phyloP scores from a whole-genome alignment of 35 echinoderm and acorn worm species.

The Chiridota heheva region DNA sequence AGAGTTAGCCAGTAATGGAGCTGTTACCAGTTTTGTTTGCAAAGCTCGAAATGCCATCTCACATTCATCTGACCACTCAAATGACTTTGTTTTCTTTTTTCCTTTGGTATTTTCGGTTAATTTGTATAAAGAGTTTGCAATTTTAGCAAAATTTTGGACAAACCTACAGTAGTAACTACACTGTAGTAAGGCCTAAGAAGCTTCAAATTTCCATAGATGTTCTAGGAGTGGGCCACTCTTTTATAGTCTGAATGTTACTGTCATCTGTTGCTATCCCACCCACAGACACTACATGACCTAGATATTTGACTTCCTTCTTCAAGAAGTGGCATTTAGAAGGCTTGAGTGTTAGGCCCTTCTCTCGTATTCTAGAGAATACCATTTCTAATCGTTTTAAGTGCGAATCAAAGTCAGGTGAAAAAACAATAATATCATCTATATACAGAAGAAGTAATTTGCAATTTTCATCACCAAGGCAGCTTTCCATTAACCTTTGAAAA shows the following conservation, averaged over 20 bases:
- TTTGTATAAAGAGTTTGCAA: too few species aligned
- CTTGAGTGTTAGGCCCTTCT: constrained; percentile 39
- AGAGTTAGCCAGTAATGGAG: too few species aligned
- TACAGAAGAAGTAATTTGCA: constrained; percentile 3
- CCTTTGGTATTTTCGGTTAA: too few species aligned
- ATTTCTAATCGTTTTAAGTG: constrained; percentile 3
- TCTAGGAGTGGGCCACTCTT: constrained; percentile 37
- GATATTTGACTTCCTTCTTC: constrained; percentile 44
- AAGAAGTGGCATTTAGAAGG: constrained; percentile 52
- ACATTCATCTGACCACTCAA: too few species aligned
- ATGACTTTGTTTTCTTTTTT: too few species aligned
- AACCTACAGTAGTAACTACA: too few species aligned
- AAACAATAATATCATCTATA: constrained; percentile 40
- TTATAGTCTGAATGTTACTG: constrained; percentile 29
- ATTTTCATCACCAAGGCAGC: constrained; percentile 12
- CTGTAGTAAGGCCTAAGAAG: constrained; percentile 50
- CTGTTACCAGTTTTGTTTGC: too few species aligned
- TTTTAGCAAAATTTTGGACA: too few species aligned
- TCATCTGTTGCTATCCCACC: constrained; percentile 44
- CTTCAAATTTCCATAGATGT: constrained; percentile 46
- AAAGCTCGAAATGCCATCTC: too few species aligned
- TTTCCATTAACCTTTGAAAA: constrained; percentile 43
- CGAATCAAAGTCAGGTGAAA: constrained; percentile 21
- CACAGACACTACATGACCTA: constrained; percentile 44
- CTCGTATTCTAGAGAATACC: constrained; percentile 3